A percentile compares a stretch with the other conserved stretches of the same genome.
phyloP scores from a whole-genome alignment of 1,140 invertebrate species.

The Atopsyche davidsoni region DNA sequence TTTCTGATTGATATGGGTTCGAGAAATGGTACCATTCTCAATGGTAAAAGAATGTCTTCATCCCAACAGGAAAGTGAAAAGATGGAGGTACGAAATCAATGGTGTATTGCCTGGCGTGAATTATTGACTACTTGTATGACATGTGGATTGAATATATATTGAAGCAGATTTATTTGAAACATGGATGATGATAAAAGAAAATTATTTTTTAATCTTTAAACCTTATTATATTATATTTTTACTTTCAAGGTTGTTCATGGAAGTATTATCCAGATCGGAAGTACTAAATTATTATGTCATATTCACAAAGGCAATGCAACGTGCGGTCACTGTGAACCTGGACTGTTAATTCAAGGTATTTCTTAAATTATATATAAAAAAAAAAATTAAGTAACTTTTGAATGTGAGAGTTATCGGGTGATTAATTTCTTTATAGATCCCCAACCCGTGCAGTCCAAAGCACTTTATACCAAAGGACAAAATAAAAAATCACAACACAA shows the following conservation, averaged over 20 bases:
- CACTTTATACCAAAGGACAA: conserved; percentile 15
- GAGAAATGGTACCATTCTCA: conserved; percentile 80
- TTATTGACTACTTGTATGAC: too few species aligned
- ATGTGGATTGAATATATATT: too few species aligned
- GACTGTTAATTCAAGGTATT: conserved; percentile 56
- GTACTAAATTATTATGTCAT: conserved; percentile 75
- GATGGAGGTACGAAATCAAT: conserved; percentile 42
- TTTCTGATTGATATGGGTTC: conserved; percentile 75
- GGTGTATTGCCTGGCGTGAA: not conserved
- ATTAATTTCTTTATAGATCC: not conserved
- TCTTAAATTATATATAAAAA: not conserved
- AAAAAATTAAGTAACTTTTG: not conserved
- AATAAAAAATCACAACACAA: conserved; percentile 53
- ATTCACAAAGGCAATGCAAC: conserved; percentile 80
- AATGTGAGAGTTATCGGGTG: conserved; percentile 1
- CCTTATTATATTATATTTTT: too few species aligned
- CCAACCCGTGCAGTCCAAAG: not conserved
- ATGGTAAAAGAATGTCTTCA: conserved; percentile 68
- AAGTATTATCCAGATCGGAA: conserved; percentile 62
- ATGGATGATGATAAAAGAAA: too few species aligned
- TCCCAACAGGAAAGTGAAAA: conserved; percentile 63
- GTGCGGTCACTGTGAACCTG: conserved; percentile 85
- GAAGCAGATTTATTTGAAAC: too few species aligned
- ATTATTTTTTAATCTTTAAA: too few species aligned
- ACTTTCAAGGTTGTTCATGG: conserved; percentile 55